Conservation (phyloP, 2,888 invertebrate species). For the Cephus runcator region DNA sequence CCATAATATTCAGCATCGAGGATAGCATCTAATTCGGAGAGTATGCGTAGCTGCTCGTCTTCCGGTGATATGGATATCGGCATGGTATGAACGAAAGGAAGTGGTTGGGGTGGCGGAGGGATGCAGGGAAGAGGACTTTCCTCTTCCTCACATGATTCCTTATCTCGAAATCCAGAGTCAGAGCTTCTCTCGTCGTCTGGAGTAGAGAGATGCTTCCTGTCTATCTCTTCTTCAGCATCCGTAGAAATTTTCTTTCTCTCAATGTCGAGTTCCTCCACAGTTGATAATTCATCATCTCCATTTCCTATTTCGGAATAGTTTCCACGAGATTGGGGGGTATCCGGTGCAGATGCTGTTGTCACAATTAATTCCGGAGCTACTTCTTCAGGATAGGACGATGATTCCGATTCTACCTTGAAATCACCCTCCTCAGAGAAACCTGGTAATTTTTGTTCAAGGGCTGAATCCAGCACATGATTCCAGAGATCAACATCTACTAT, state of each 20-base stretch:
- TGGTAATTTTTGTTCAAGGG: conserved; percentile 48
- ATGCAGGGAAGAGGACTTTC: conserved; percentile 50
- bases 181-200: conserved; percentile 67
- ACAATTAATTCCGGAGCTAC: conserved; percentile 29
- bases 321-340: conserved; percentile 45
- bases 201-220: conserved; percentile 63
- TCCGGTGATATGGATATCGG: conserved; percentile 41
- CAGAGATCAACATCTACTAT: conserved; percentile 49
- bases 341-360: conserved; percentile 39
- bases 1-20: conserved; percentile 58
- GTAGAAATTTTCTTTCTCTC: conserved; percentile 22
- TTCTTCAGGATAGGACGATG: conserved; percentile 6
- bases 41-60: conserved; percentile 57
- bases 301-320: conserved; percentile 45
- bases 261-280: conserved; percentile 42
- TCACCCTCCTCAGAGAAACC: conserved; percentile 41
- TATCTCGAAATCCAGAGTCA: conserved; percentile 67
- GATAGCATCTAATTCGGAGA: conserved; percentile 58
- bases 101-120: conserved; percentile 21
- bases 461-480: conserved; percentile 54
- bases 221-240: conserved; percentile 60
- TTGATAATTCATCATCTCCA: conserved; percentile 47
- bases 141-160: conserved; percentile 64
- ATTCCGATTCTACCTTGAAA: conserved; percentile 24
- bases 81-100: conserved; percentile 17